phyloP scores from a whole-genome alignment of 2,797 vertebrate species.

The Prionace glauca region DNA sequence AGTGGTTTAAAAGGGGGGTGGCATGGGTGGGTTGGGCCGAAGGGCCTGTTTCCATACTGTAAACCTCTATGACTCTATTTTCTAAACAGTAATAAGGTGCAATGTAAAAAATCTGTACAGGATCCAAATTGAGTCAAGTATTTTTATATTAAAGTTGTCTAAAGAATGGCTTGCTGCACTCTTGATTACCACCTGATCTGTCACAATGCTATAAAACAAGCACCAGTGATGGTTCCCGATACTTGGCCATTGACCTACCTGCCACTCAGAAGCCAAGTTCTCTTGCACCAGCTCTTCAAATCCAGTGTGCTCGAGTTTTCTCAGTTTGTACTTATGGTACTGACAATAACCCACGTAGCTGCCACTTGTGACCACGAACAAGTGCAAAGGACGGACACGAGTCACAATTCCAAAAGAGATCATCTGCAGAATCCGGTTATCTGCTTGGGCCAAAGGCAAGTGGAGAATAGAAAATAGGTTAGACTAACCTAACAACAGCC shows the following conservation, averaged over 20 bases:
- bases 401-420: conserved; percentile 48
- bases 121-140: neutral
- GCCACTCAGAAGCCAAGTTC: conserved; percentile 63
- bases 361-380: conserved; percentile 70
- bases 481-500: neutral
- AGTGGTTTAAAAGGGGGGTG: too few species aligned
- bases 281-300: conserved; percentile 62
- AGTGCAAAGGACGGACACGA: conserved; percentile 64
- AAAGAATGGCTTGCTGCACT: neutral
- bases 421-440: conserved; percentile 56
- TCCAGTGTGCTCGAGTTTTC: conserved; percentile 45
- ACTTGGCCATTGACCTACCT: conserved; percentile 60
- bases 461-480: neutral
- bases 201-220: neutral
- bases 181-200: neutral
- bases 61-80: neutral
- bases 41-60: too few species aligned
- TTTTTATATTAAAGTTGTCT: neutral
- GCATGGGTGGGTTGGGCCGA: too few species aligned
- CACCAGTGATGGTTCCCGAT: neutral
- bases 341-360: conserved; percentile 80
- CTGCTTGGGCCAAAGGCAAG: conserved; percentile 47
- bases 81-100: neutral
- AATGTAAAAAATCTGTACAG: neutral
- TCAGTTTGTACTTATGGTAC: conserved; percentile 64